These are phyloP conservation scores for Drosophila guanche DNA, from an alignment of 1,140 invertebrate genomes.

Conservation along the genomic window DNA sequence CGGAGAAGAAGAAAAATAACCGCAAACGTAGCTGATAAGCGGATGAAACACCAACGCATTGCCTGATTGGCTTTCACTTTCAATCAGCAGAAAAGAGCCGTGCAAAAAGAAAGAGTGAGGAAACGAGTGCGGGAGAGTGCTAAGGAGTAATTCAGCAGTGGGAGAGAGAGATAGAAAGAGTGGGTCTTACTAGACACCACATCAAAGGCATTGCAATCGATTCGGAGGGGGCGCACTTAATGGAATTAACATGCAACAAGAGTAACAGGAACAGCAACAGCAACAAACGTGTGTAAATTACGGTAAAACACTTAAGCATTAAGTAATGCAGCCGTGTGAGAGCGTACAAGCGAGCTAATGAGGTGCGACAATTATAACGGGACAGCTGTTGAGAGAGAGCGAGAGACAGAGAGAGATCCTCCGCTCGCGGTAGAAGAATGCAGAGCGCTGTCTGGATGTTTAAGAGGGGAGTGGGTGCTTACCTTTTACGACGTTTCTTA, in stretches of 20 bases:
- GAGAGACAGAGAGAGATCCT: background rate
- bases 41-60: conserved; percentile 4
- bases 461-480: no score
- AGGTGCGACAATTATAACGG: conserved; percentile 66
- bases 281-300: conserved; percentile 60
- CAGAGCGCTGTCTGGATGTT: no score
- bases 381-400: background rate
- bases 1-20: background rate
- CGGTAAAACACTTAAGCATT: conserved; percentile 49
- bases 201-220: conserved; percentile 7
- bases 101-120: background rate
- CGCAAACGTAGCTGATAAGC: conserved; percentile 22
- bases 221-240: conserved; percentile 19
- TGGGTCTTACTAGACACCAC: background rate
- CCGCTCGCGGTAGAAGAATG: background rate
- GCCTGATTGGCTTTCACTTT: conserved; percentile 34
- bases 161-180: background rate
- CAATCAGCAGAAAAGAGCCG: background rate
- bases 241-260: conserved; percentile 42
- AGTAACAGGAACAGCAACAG: conserved; percentile 13
- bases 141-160: no score
- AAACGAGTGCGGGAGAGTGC: no score
- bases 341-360: conserved; percentile 47
- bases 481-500: conserved; percentile 1
- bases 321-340: conserved; percentile 50